Base-by-base conservation (phyloP, 2,888 invertebrate genomes). In the Chouioia cunea region DNA sequence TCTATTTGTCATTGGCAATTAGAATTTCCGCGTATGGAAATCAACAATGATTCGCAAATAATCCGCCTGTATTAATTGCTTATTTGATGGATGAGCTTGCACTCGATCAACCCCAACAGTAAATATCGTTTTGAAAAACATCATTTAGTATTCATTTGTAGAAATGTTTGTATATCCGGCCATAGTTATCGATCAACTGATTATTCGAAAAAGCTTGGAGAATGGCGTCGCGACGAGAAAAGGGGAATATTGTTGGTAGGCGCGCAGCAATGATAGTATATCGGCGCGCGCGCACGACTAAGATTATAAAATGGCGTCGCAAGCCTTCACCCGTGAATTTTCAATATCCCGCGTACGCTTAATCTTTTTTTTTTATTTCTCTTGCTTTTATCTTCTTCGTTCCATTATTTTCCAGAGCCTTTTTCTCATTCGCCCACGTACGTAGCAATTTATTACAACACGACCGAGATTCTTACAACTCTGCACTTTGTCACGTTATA, bases 281-380 rank as follows among this genome's bases (percentile, higher is more conserved):
- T n/a, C n/a, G n/a, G 20, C 58, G 44, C 46, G 4, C 14, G 22
- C 23, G 36, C 22, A 18, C 36, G 36, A 12, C 54, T 62, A 62
- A 62, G 68, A 68, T 68, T 62, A 56, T 68, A 68, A 62, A 68
- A 68, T 62, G 60, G 60, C 54, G 67, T 20, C 22, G 10, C 18
- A 10, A 15, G 52, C 36, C 16, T 20, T 15, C 36, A 12, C 10
- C 20, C 27, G 36, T 48, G 58, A 58, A 50, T 65, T 48, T 65
- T 65, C 57, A 58, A 65, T 65, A 57, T 52, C 65, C 4, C 56
- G 6, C 8, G 15, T 36, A 2, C 16, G 18, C 65, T 58, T 58
- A 43, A 50, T 58, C 52, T 65, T 54, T 47, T 27, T 48, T 48
- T 15, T 15, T 3, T 2, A n/a, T 56, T 44, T 14, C 53, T 4